Evolutionary conservation across 2,113 vertebrate species (phyloP).

Genomic region (Smithornis capensis): DNA sequence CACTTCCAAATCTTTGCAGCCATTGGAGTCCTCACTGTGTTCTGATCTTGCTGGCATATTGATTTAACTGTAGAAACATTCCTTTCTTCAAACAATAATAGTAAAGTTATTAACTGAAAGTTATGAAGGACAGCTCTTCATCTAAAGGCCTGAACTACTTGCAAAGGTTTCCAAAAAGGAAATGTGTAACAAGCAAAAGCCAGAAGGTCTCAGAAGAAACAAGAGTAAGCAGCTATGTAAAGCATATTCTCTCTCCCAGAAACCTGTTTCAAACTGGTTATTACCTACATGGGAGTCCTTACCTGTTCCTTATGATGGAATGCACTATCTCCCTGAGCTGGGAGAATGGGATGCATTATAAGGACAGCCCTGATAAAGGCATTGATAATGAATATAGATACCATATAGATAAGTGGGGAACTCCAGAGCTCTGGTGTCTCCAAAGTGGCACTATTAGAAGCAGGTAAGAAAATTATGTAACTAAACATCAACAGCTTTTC

Average conservation of each 20-base stretch:
- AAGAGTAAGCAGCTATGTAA: background rate
- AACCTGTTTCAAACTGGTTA: background rate
- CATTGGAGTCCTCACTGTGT: slow-evolving; percentile 42
- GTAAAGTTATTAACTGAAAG: slow-evolving; percentile 17
- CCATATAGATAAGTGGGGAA: background rate
- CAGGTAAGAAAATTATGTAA: background rate
- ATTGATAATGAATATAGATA: background rate
- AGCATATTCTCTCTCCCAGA: background rate
- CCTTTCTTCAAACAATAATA: slow-evolving; percentile 44
- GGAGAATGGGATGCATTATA: background rate
- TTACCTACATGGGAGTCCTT: background rate
- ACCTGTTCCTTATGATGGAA: background rate
- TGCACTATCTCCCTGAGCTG: background rate
- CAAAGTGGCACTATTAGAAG: slow-evolving; percentile 3
- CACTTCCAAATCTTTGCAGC: slow-evolving; percentile 59
- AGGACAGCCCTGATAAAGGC: background rate
- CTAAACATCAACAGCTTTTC: background rate
- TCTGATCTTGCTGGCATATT: slow-evolving; percentile 52
- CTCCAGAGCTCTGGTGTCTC: background rate
- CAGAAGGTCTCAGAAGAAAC: background rate
- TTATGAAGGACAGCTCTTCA: slow-evolving; percentile 9
- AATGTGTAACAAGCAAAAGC: background rate
- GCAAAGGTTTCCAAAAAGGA: background rate
- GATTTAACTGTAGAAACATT: slow-evolving; percentile 56
- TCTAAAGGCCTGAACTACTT: background rate